Evolutionary conservation across 2,113 vertebrate species (phyloP).

Genomic region (Gobio gobio): DNA sequence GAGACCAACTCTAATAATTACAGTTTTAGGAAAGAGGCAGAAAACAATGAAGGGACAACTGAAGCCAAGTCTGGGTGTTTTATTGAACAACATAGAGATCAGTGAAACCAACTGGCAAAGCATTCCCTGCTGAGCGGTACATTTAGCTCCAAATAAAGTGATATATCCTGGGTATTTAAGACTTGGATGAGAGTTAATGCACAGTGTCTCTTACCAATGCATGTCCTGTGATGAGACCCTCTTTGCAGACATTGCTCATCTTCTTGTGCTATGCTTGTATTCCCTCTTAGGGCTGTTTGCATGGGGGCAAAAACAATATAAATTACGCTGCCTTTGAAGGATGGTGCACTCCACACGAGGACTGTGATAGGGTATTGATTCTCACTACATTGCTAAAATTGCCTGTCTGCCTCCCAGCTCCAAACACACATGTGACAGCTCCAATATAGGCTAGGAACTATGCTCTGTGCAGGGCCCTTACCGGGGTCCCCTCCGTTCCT

Average conservation of each 20-base stretch:
- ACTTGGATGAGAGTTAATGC: no score
- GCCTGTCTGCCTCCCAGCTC: constrained; percentile 80
- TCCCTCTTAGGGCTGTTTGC: constrained; percentile 70
- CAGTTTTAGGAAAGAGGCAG: constrained; percentile 37
- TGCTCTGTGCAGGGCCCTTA: constrained; percentile 55
- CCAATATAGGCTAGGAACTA: constrained; percentile 72
- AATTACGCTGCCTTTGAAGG: constrained; percentile 76
- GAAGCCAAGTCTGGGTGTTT: constrained; percentile 29
- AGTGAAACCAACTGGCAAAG: constrained; percentile 29
- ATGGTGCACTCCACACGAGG: constrained; percentile 70
- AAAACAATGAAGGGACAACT: constrained; percentile 37
- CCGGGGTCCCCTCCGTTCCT: constrained; percentile 62
- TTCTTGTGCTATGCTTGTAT: constrained; percentile 63
- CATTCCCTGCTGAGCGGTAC: constrained; percentile 29
- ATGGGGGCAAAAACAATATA: constrained; percentile 80
- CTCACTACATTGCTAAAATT: constrained; percentile 77
- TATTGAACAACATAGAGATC: constrained; percentile 1
- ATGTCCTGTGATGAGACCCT: constrained; percentile 47
- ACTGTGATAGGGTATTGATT: constrained; percentile 85
- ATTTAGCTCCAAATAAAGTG: constrained; percentile 47
- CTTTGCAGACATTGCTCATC: constrained; percentile 43
- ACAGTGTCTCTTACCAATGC: no score
- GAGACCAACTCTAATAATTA: constrained; percentile 47
- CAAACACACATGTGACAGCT: constrained; percentile 78
- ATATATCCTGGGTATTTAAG: constrained; percentile 52